Base-by-base conservation (phyloP, 2,797 vertebrate species). In the Acrocephalus scirpaceus region DNA sequence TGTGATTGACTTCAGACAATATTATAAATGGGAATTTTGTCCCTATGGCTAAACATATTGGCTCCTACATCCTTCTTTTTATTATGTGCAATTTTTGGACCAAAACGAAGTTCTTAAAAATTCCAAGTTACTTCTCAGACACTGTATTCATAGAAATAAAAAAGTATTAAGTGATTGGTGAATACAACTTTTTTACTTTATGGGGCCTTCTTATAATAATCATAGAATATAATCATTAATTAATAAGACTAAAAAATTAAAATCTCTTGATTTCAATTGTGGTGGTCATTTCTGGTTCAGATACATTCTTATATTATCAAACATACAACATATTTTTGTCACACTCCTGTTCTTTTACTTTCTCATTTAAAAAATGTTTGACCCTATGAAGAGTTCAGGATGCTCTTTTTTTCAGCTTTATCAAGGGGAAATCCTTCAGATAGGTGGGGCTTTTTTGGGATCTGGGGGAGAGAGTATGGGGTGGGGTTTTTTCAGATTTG, bases 351-450 rank as follows among this genome's bases (percentile, higher is more conserved):
- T 84, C 38, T 86, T 88, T 80, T 47, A n/a, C 19, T 62, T 84
- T 78, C 38, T 75, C 44, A 27, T 82, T 90, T 79, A 53, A 79
- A 87, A 88, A 85, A 34, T 87, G 32, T 19, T 74, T 93, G 34
- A 79, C 34, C 7, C n/a, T 32, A 8, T 78, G 36, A 89, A 64
- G 60, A 85, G 47, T 76, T 87, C 87, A 96, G 45, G 64, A 74
- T 94, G 69, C 42, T 67, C 50, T 82, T 94, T 82, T 83, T 75
- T 93, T 56, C 51, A 66, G 48, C 65, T 91, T 95, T 92, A 79
- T 95, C 75, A 76, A 93, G 58, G 71, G 78, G 92, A 92, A 89
- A 85, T 92, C 84, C 75, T 94, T 87, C 53, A 86, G 60, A 85
- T 93, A 67, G 18, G 23, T 85, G 34, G 29, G 6, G 1, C 2